A percentile compares a stretch with the other conserved stretches of the same genome.
Conservation (phyloP, 1,140 invertebrate species). For the Philotrypesis tridentata region DNA sequence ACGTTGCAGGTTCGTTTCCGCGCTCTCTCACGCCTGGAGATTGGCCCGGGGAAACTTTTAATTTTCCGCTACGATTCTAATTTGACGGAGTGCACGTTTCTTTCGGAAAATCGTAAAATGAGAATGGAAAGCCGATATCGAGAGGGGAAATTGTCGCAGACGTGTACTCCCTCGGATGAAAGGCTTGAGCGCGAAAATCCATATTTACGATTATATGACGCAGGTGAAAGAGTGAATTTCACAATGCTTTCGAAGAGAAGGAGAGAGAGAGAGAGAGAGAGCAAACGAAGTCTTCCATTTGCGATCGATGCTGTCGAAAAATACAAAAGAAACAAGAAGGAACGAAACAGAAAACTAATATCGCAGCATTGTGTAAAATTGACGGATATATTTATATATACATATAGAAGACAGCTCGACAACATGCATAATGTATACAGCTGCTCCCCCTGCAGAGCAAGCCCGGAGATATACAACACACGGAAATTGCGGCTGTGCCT, state of each 20-base stretch:
- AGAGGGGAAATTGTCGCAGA: too few species aligned
- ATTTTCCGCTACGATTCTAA: too few species aligned
- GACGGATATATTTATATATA: too few species aligned
- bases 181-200: background rate
- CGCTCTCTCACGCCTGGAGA: too few species aligned
- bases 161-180: background rate
- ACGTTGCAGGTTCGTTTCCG: conserved; percentile 79
- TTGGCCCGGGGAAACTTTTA: too few species aligned
- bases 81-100: background rate
- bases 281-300: too few species aligned
- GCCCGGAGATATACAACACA: background rate
- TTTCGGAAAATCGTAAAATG: too few species aligned
- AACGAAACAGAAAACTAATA: background rate
- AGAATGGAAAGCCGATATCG: background rate
- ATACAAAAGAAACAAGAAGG: background rate
- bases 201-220: background rate
- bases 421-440: conserved; percentile 20
- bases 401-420: background rate
- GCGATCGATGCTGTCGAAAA: background rate
- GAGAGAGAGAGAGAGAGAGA: too few species aligned
- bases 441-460: background rate
- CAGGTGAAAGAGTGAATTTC: background rate
- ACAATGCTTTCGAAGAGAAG: too few species aligned
- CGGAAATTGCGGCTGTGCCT: background rate
- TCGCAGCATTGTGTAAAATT: background rate